phyloP scores from a whole-genome alignment of 2,797 vertebrate genomes.

The Smutsia gigantea region DNA sequence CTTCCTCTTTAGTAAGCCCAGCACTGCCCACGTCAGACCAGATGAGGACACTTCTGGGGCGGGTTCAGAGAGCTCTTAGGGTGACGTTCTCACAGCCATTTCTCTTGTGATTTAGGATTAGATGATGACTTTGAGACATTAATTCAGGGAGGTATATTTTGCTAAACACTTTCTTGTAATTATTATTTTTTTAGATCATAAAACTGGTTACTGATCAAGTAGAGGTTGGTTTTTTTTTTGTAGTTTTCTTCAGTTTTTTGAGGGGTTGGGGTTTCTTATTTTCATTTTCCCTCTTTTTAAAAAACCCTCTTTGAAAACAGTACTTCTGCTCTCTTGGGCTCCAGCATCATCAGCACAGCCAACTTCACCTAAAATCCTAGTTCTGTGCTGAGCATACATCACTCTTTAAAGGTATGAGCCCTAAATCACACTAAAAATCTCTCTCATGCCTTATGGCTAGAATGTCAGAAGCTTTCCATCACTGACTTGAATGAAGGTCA shows the following conservation, averaged over 20 bases:
- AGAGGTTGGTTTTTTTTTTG: not conserved
- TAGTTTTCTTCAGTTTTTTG: not conserved
- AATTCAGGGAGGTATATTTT: not conserved
- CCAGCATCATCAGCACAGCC: not conserved
- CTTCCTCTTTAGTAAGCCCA: not conserved
- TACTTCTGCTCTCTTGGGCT: not conserved
- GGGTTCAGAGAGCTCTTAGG: not conserved
- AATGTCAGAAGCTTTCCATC: not conserved
- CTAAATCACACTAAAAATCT: not conserved
- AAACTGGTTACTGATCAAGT: not conserved
- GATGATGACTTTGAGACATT: not conserved
- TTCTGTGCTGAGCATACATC: not conserved
- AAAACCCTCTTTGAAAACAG: not conserved
- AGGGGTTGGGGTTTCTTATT: not conserved
- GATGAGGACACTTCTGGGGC: not conserved
- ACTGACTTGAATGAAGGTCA: not conserved
- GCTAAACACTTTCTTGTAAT: not conserved
- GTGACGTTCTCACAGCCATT: not conserved
- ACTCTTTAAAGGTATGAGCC: not conserved
- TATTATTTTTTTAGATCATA: not conserved
- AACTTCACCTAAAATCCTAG: not conserved
- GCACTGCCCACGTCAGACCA: not conserved
- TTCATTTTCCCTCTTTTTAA: not conserved
- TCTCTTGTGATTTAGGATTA: not conserved
- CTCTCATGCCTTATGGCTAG: not conserved